Evolutionary conservation across 2,888 invertebrate genomes (phyloP).

Genomic region (Archaeoteleia sp.): DNA sequence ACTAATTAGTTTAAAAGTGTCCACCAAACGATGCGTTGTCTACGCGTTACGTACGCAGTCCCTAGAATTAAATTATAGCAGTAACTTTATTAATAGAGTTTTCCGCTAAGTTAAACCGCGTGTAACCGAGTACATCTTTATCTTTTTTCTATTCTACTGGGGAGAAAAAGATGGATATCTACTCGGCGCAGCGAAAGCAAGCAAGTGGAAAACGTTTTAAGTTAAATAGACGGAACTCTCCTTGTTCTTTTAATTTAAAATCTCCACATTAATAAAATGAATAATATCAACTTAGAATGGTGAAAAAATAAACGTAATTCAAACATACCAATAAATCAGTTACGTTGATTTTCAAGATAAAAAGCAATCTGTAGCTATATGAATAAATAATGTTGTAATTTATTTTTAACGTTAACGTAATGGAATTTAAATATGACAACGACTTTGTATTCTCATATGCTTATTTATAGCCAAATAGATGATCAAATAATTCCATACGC

Average conservation of each 20-base stretch:
- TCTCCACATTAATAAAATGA: too few relatives aligned
- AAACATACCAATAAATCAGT: too few relatives aligned
- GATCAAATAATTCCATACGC: too few relatives aligned
- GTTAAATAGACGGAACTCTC: constrained; percentile 5
- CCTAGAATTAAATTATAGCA: constrained; percentile 18
- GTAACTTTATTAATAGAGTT: constrained; percentile 47
- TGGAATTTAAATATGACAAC: too few relatives aligned
- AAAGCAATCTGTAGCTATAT: too few relatives aligned
- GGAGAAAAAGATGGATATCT: constrained; percentile 8
- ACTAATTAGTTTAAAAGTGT: constrained; percentile 39
- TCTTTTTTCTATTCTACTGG: constrained; percentile 9
- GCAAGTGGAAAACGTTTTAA: constrained; percentile 14
- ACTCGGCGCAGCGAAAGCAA: background rate
- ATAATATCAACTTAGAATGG: too few relatives aligned
- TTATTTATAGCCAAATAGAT: too few relatives aligned
- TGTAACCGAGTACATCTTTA: constrained; percentile 33
- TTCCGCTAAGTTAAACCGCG: constrained; percentile 38
- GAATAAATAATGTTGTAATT: too few relatives aligned
- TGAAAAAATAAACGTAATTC: too few relatives aligned
- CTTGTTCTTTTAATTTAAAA: constrained; percentile 15
- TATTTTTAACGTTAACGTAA: too few relatives aligned
- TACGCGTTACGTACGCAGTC: constrained; percentile 31
- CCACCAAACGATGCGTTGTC: constrained; percentile 9
- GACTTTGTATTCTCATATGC: too few relatives aligned
- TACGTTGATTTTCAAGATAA: too few relatives aligned